Evolutionary conservation across 2,113 vertebrate species (phyloP).

Genomic region (Oxyura jamaicensis): DNA sequence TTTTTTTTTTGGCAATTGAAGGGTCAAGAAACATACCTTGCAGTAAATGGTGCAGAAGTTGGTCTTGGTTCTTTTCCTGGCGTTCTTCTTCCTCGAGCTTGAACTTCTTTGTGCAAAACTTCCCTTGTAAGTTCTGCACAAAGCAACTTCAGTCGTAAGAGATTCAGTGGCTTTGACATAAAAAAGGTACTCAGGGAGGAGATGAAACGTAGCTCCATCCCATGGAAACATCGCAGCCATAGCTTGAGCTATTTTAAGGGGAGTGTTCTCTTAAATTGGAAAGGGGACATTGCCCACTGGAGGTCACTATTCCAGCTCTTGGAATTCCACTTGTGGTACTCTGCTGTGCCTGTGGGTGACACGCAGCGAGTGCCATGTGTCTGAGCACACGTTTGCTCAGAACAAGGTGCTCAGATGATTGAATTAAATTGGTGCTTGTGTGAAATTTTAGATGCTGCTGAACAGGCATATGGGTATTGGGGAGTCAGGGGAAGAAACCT

Average conservation of each 20-base stretch:
- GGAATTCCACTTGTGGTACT: neutral
- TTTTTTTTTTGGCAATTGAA: neutral
- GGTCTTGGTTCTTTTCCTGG: neutral
- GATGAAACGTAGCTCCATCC: neutral
- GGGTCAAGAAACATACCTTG: rapidly evolving
- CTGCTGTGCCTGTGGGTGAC: neutral
- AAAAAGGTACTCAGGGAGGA: neutral
- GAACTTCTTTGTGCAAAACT: neutral
- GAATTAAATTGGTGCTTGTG: neutral
- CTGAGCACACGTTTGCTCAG: neutral
- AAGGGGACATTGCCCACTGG: neutral
- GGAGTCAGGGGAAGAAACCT: neutral
- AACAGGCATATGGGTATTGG: neutral
- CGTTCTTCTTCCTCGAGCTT: neutral
- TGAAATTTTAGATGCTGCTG: neutral
- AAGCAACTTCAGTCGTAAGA: neutral
- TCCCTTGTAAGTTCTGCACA: neutral
- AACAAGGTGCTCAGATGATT: neutral
- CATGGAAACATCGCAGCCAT: neutral
- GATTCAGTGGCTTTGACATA: neutral
- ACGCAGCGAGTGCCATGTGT: rapidly evolving
- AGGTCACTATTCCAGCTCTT: neutral
- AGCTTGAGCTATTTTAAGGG: neutral
- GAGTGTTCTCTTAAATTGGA: neutral
- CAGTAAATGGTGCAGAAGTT: neutral